Evolutionary conservation across 2,888 invertebrate species (phyloP), one percentile per base, ranked within the genome.

Genomic region (Leptinotarsa juncta): DNA sequence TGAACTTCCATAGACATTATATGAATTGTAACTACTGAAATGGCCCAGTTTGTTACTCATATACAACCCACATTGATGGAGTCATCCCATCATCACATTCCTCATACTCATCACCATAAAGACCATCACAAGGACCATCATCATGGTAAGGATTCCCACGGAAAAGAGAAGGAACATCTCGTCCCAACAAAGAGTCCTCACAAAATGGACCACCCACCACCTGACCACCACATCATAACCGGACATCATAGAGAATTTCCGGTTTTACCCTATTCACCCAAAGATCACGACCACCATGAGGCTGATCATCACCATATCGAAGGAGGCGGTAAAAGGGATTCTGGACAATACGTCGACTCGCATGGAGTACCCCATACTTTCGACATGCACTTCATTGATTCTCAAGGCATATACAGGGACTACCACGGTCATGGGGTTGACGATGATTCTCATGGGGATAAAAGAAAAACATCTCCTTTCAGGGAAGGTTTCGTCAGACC

Each of bases 41-140:
- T 91, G 91, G 90, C 91, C 80, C 91, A 91, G 85, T 91, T 91
- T 84, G 91, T 91, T 75, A 90, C 90, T 67, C 90, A 90, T 82
- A 90, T 91, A 80, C 90, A 91, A 84, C 90, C 91, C 53, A 90
- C 91, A 42, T 85, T 91, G 85, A 85, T 91, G 84, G 91, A 91
- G 85, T 89, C 91, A 32, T 89, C 90, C 60, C 90, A 90, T 80
- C 91, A 91, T 86, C 89, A 90, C 80, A 86, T 89, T 68, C 90
- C 90, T 72, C 90, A 90, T 82, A 71, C 73, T 16, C 90, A 90
- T 83, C 87, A 88, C 73, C 88, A 89, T 82, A 88, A 89, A 82
- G 87, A 89, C 74, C 88, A 89, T 82, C 89, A 89, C 81, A 85
- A 88, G 73, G 80, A 81, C 18, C 76, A 80, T 55, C 84, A 85